Percentiles rank a stretch among this genome's conserved stretches.
phyloP scores from a whole-genome alignment of 2,888 invertebrate genomes.

The Norana najaformis region DNA sequence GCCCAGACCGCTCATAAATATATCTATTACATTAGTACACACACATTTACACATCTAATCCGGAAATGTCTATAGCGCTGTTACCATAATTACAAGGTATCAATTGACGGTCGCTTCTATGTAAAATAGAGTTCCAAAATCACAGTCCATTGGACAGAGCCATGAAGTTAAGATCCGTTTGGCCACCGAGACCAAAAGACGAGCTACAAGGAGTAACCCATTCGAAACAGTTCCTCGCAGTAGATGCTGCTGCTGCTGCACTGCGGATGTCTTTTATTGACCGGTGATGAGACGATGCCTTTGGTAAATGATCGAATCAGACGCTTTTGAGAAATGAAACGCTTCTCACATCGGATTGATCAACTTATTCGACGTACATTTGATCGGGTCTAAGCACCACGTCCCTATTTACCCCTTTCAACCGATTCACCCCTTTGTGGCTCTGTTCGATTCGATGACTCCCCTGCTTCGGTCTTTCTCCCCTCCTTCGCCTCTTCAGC shows the following conservation, averaged over 20 bases:
- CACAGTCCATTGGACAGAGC: no score
- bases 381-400: not conserved
- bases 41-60: no score
- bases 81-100: no score
- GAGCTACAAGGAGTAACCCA: no score
- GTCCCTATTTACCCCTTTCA: not conserved
- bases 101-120: no score
- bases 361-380: not conserved
- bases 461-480: not conserved
- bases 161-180: no score
- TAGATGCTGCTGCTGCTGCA: not conserved
- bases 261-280: not conserved
- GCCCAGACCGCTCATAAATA: no score
- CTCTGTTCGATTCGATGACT: not conserved
- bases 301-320: not conserved
- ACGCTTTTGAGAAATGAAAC: constrained; percentile 13
- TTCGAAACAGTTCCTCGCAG: no score
- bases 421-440: not conserved
- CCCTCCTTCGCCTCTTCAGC: not conserved
- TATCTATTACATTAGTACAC: no score
- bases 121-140: no score
- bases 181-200: no score
- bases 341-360: not conserved
- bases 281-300: constrained; percentile 13
- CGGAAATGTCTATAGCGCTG: no score